Percentiles rank a stretch among this genome's conserved stretches.
phyloP scores from a whole-genome alignment of 2,888 invertebrate genomes.

The Gymnoscelis rufifasciata region DNA sequence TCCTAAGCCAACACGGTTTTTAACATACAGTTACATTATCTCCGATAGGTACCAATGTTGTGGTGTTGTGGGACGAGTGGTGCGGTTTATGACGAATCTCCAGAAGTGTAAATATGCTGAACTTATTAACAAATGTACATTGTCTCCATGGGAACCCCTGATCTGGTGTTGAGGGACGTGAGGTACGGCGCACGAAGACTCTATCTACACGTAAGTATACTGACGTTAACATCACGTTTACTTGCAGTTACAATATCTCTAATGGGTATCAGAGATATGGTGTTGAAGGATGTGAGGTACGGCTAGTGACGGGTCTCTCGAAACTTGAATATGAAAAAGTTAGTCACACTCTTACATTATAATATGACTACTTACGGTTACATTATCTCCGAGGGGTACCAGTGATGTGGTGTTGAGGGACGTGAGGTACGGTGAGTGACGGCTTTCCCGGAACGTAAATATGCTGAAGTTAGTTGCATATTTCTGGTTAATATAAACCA shows the following conservation, averaged over 20 bases:
- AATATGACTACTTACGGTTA: constrained; percentile 23
- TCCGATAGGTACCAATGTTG: too few species aligned
- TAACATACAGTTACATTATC: too few species aligned
- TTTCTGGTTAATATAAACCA: constrained; percentile 18
- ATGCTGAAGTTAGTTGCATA: constrained; percentile 12
- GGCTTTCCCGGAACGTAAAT: constrained; percentile 18
- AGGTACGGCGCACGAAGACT: constrained; percentile 17
- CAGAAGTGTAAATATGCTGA: too few species aligned
- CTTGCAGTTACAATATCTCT: constrained; percentile 21
- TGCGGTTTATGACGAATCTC: too few species aligned
- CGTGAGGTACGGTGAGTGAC: constrained; percentile 20
- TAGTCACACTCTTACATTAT: too few species aligned
- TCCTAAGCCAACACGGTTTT: too few species aligned
- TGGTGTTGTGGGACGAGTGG: too few species aligned
- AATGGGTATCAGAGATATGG: constrained; percentile 4
- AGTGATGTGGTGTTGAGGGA: constrained; percentile 9
- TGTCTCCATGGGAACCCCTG: constrained; percentile 9
- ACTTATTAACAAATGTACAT: constrained; percentile 13
- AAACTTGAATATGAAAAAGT: too few species aligned
- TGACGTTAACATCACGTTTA: too few species aligned
- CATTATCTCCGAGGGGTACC: constrained; percentile 12
- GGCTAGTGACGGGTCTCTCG: constrained; percentile 11
- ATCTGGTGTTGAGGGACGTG: constrained; percentile 12
- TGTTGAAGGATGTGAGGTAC: constrained; percentile 17
- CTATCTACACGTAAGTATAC: constrained; percentile 15